Evolutionary conservation across 2,888 invertebrate genomes (phyloP).

Genomic region (Lasioglossum malachurum): DNA sequence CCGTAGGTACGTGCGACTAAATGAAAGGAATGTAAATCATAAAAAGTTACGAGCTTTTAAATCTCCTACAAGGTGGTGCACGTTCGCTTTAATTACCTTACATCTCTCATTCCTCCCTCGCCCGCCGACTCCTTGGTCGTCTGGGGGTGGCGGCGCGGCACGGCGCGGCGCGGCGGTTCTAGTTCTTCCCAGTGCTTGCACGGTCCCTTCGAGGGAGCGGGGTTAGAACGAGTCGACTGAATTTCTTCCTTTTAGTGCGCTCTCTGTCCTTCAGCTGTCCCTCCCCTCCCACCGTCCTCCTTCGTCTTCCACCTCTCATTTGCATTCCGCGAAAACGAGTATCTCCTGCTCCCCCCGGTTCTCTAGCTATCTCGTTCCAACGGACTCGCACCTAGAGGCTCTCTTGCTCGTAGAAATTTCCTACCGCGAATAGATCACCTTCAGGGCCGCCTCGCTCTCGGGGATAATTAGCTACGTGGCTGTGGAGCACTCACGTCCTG

Average conservation of each 20-base stretch:
- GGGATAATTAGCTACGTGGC: constrained; percentile 83
- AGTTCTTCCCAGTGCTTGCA: constrained; percentile 31
- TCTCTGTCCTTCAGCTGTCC: constrained; percentile 31
- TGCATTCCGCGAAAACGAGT: constrained; percentile 77
- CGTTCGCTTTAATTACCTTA: constrained; percentile 84
- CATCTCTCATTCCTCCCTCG: constrained; percentile 82
- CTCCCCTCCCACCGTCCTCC: constrained; percentile 23
- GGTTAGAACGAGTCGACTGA: constrained; percentile 40
- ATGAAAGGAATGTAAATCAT: constrained; percentile 85
- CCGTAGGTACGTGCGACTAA: constrained; percentile 83
- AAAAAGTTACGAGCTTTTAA: constrained; percentile 85
- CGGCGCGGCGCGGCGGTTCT: constrained; percentile 29
- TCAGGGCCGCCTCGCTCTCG: constrained; percentile 78
- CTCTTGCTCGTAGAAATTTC: constrained; percentile 73
- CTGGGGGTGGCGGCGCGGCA: constrained; percentile 50
- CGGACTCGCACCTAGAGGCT: constrained; percentile 61
- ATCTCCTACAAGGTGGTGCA: constrained; percentile 85
- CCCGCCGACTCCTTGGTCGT: constrained; percentile 63
- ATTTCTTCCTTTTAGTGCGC: constrained; percentile 43
- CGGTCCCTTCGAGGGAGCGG: constrained; percentile 41
- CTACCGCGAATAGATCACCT: constrained; percentile 82
- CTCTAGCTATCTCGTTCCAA: constrained; percentile 42
- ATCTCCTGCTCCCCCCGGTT: constrained; percentile 46
- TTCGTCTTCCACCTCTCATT: constrained; percentile 76
- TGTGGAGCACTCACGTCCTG: constrained; percentile 72